phyloP scores from a whole-genome alignment of 2,797 vertebrate species.

The Parotocinclus haroldoi region DNA sequence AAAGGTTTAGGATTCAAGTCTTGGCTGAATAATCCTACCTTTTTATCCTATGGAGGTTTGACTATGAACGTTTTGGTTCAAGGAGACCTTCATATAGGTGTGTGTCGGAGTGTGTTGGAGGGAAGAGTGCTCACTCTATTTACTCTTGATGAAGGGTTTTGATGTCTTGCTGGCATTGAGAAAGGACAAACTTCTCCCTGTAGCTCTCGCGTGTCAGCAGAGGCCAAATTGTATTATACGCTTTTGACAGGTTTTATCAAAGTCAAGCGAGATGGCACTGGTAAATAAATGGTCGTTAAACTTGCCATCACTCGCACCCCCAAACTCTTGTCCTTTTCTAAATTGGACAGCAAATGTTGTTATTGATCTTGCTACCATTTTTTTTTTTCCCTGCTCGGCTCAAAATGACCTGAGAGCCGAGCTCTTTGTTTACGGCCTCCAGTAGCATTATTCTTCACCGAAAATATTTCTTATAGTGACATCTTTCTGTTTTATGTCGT shows the following conservation, averaged over 20 bases:
- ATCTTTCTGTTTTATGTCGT: conserved; percentile 43
- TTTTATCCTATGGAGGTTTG: too few relatives aligned
- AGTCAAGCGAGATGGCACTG: conserved; percentile 80
- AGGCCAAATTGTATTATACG: conserved; percentile 76
- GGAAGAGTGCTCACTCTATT: conserved; percentile 10
- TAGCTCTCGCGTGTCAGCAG: conserved; percentile 51
- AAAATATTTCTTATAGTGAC: conserved; percentile 54
- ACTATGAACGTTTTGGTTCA: neutral
- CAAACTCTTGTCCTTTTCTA: conserved; percentile 83
- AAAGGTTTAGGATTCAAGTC: too few relatives aligned
- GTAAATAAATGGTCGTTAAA: conserved; percentile 91
- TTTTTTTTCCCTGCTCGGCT: conserved; percentile 87
- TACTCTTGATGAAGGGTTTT: conserved; percentile 7
- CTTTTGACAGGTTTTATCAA: conserved; percentile 89
- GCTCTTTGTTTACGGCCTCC: conserved; percentile 85
- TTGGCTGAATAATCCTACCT: too few relatives aligned
- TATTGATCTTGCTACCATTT: conserved; percentile 82
- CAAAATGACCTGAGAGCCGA: conserved; percentile 83
- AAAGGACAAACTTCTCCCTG: conserved; percentile 39
- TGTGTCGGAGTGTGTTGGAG: conserved; percentile 16
- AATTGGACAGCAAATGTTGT: conserved; percentile 94
- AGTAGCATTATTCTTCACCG: conserved; percentile 73
- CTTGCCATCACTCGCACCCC: conserved; percentile 83
- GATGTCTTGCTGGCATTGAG: conserved; percentile 26
- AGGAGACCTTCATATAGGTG: conserved; percentile 18